Percentiles rank a stretch among this genome's conserved stretches.
These are phyloP conservation scores for Chondrosia reniformis DNA, from an alignment of 37 sponge, comb jelly and placozoan species.

Conservation along the genomic window DNA sequence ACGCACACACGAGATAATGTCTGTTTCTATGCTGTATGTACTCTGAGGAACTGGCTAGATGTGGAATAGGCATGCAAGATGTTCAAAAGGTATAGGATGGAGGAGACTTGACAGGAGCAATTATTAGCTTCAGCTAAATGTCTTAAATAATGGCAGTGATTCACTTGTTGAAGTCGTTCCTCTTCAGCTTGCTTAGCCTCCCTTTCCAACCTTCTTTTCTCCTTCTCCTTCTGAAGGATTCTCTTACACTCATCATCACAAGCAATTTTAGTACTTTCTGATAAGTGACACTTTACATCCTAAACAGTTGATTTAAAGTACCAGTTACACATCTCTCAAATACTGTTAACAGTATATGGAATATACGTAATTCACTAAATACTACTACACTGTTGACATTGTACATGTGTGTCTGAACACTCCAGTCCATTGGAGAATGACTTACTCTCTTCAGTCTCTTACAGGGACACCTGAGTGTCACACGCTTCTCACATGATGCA, in stretches of 20 bases:
- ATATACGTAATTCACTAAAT: background rate
- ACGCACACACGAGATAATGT: too few species aligned
- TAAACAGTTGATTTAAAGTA: background rate
- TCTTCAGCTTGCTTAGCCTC: constrained; percentile 19
- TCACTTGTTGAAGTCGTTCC: constrained; percentile 20
- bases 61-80: too few species aligned
- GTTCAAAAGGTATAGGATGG: too few species aligned
- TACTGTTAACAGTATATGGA: background rate
- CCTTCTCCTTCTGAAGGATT: constrained; percentile 16
- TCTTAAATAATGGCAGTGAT: constrained; percentile 28
- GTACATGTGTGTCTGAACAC: constrained; percentile 4
- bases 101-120: too few species aligned
- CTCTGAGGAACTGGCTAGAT: too few species aligned
- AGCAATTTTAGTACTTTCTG: background rate
- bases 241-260: constrained; percentile 56
- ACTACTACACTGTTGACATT: background rate
- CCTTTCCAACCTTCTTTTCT: background rate
- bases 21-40: too few species aligned
- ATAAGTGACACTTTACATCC: constrained; percentile 50
- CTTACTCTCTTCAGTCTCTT: constrained; percentile 70
- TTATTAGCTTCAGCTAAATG: too few species aligned
- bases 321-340: background rate
- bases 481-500: constrained; percentile 40
- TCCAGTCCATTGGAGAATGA: background rate
- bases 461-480: constrained; percentile 71